Base-by-base conservation (phyloP, 2,797 vertebrate genomes). In the Rhyacichthys aspro region DNA sequence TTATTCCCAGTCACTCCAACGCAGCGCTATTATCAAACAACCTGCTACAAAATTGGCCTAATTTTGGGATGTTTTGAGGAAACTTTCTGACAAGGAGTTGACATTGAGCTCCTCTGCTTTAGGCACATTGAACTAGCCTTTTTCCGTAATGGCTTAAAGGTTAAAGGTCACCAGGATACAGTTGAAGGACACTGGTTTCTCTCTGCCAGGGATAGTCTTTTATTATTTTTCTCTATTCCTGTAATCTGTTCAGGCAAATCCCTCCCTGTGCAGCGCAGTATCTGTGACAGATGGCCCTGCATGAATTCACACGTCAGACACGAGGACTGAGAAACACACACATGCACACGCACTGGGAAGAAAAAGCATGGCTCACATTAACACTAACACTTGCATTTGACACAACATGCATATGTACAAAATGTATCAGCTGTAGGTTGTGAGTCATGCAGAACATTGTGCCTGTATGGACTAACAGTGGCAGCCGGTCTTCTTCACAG, bases 231-330 rank as follows among this genome's bases (percentile, higher is more conserved):
- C 37, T 52, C 14, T 50, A 19, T 54, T 60, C 33, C 49, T 80
- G 59, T 74, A 68, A 63, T 79, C 72, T 67, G 34, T 63, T 67
- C 36, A 50, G 50, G 58, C 63, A 74, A 66, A 74, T 79, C 67
- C 64, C 48, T 43, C 46, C 45, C 37, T 53, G 59, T 49, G 42
- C 66, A 55, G 74, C 47, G 28, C 66, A 62, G 63, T 63, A 36
- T 66, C 59, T 60, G 60, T 63, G 76, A 84, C 86, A 87, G 86
- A 82, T 85, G 87, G 85, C 72, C 53, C 74, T 48, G 83, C 69
- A 76, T 82, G 79, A 77, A 67, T 81, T 83, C 77, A 80, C 81
- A 76, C 59, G 16, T 82, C 76, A 78, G 47, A 69, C 3, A 2
- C 9, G 3, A 39, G 55, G 70, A 62, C 67, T 45, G 63, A 34